Base-by-base conservation (phyloP, 1,140 invertebrate genomes). In the Tetraneura akinire region DNA sequence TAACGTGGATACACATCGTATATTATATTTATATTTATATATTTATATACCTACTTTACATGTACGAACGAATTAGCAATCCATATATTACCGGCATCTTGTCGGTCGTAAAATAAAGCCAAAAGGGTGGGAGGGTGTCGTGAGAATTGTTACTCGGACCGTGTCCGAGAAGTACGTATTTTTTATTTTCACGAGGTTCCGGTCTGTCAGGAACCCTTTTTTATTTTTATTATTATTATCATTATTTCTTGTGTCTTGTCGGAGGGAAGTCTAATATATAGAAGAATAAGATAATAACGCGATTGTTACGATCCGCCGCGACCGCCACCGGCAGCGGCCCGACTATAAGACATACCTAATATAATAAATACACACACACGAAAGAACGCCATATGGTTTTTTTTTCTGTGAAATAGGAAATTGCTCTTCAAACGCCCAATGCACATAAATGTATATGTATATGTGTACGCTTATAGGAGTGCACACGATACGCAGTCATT, bases 391-490 rank as follows among this genome's bases (percentile, higher is more conserved):
- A 78, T 78, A 78, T 78, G 74, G 74, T 78, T 76, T 62, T 37
- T 37, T 37, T 37, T 37, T 37, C 8, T 62, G 74, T 78, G 74
- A 78, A 78, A 78, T 78, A 78, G 74, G 74, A 78, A 78, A 78
- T 78, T 78, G 74, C 74, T 78, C 74, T 78, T 78, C 74, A 78
- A 78, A 78, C 74, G 74, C 74, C 74, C 55, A 78, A 14, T 9
- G 42, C 23, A 18, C 16, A 53, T 66, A 74, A 42, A 45, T 74
- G 18, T 45, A 62, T n/a, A n/a, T n/a, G n/a, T n/a, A n/a, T n/a
- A n/a, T n/a, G n/a, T n/a, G n/a, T n/a, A n/a, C n/a, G n/a, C n/a
- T n/a, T n/a, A n/a, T 47, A 62, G 23, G 37, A 78, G 74, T 62
- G 53, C 53, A 26, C 74, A 62, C 74, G 74, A 78, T 62, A 78